These are phyloP conservation scores for Dascillus cervinus DNA, from an alignment of 2,888 invertebrate species.

Conservation along the genomic window DNA sequence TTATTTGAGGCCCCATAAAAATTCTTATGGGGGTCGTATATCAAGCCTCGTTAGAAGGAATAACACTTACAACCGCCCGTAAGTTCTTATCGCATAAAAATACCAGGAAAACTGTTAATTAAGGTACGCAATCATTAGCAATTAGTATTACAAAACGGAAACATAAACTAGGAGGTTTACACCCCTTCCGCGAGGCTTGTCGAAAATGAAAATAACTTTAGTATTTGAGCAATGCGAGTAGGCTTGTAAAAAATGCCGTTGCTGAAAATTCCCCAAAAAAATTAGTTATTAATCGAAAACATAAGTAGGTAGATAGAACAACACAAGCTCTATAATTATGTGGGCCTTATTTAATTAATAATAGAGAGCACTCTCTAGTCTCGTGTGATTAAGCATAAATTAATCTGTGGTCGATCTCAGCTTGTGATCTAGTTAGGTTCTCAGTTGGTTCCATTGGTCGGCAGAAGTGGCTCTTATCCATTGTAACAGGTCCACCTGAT, in stretches of 20 bases:
- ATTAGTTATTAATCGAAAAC: too few species aligned
- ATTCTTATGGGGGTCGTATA: too few species aligned
- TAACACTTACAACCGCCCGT: not conserved
- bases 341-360: conserved; percentile 15
- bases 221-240: too few species aligned
- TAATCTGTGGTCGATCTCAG: conserved; percentile 9
- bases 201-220: too few species aligned
- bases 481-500: conserved; percentile 5
- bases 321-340: conserved; percentile 13
- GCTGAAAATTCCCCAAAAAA: too few species aligned
- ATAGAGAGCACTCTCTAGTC: conserved; percentile 11
- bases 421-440: conserved; percentile 9
- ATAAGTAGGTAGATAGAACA: too few species aligned
- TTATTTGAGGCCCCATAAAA: too few species aligned
- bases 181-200: too few species aligned
- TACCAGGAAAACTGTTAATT: conserved; percentile 4
- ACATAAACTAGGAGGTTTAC: conserved; percentile 3
- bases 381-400: conserved; percentile 15
- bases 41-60: too few species aligned
- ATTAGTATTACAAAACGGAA: conserved; percentile 4
- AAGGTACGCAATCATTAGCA: conserved; percentile 2
- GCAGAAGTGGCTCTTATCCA: not conserved
- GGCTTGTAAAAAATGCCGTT: too few species aligned
- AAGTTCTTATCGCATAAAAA: conserved; percentile 4
- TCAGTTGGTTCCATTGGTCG: conserved; percentile 9